These are phyloP conservation scores for Ceratoteleas bidentatus DNA, from an alignment of 1,140 invertebrate species.

Conservation along the genomic window DNA sequence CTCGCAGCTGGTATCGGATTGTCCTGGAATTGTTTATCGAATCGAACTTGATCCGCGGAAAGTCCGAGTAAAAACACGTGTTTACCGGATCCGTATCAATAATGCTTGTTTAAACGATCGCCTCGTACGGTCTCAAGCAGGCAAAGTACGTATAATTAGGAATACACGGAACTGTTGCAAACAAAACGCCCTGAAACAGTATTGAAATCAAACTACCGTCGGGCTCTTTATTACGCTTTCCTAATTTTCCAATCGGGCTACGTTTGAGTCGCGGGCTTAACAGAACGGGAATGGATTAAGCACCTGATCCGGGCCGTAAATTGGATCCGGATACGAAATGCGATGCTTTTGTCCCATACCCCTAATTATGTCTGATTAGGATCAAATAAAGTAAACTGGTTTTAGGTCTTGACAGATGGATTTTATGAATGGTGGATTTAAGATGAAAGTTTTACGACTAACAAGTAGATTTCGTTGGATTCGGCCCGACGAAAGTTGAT, in stretches of 20 bases:
- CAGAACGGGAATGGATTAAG: constrained; percentile 54
- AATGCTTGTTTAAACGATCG: too few relatives aligned
- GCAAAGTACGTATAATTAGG: not conserved
- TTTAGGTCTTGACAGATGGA: constrained; percentile 60
- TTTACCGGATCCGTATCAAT: too few relatives aligned
- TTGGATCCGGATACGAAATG: constrained; percentile 65
- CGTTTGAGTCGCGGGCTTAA: constrained; percentile 47
- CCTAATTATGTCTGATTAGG: constrained; percentile 64
- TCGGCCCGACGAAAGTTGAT: constrained; percentile 38
- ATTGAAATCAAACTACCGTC: constrained; percentile 15
- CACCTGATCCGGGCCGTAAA: constrained; percentile 62
- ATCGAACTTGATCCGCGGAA: not conserved
- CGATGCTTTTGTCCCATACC: constrained; percentile 65
- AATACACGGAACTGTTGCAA: constrained; percentile 2
- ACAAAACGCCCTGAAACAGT: constrained; percentile 8
- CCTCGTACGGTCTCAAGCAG: too few relatives aligned
- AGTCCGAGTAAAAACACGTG: not conserved
- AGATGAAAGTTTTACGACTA: constrained; percentile 60
- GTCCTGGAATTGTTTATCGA: too few relatives aligned
- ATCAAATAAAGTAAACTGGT: constrained; percentile 67
- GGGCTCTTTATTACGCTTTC: constrained; percentile 43
- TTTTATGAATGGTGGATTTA: constrained; percentile 54
- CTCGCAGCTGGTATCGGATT: too few relatives aligned
- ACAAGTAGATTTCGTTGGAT: constrained; percentile 56
- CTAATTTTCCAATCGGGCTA: constrained; percentile 56